Evolutionary conservation across 1,140 invertebrate genomes (phyloP).

Genomic region (Aphelenchoides fujianensis): DNA sequence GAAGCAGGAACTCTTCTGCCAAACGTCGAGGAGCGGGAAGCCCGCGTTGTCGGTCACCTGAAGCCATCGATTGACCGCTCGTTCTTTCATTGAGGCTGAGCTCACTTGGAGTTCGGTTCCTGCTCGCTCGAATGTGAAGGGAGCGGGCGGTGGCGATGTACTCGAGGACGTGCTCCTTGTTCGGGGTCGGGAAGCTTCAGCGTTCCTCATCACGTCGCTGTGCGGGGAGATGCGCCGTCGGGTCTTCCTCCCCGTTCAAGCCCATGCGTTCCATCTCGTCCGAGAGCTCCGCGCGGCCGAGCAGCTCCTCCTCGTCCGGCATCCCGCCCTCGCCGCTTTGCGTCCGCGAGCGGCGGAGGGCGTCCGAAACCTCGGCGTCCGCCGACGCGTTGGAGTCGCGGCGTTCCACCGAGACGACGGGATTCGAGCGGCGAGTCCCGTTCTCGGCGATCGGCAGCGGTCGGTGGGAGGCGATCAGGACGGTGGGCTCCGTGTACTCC

Average conservation of each 20-base stretch:
- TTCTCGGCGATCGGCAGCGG: background rate
- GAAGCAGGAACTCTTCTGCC: conserved; percentile 39
- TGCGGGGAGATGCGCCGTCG: conserved; percentile 14
- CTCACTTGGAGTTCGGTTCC: conserved; percentile 46
- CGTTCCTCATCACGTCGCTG: background rate
- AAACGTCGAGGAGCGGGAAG: conserved; percentile 45
- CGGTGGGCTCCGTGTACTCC: conserved; percentile 17
- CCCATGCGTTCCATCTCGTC: conserved; percentile 7
- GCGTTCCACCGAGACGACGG: background rate
- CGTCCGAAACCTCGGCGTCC: conserved; percentile 7
- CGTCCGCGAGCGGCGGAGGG: conserved; percentile 3
- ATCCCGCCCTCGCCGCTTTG: conserved; percentile 9
- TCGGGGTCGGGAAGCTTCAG: background rate
- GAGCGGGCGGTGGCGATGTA: conserved; percentile 44
- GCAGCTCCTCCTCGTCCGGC: conserved; percentile 9
- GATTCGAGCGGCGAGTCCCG: background rate
- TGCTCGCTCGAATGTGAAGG: conserved; percentile 34
- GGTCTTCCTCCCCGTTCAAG: background rate
- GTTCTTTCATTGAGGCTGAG: background rate
- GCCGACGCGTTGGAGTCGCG: background rate
- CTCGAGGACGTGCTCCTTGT: conserved; percentile 31
- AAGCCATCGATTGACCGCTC: background rate
- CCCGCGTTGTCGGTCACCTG: conserved; percentile 45
- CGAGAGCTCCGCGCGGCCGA: background rate
- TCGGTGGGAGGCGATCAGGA: background rate